Base-by-base conservation (phyloP, 2,888 invertebrate genomes). In the Eupithecia subfuscata region DNA sequence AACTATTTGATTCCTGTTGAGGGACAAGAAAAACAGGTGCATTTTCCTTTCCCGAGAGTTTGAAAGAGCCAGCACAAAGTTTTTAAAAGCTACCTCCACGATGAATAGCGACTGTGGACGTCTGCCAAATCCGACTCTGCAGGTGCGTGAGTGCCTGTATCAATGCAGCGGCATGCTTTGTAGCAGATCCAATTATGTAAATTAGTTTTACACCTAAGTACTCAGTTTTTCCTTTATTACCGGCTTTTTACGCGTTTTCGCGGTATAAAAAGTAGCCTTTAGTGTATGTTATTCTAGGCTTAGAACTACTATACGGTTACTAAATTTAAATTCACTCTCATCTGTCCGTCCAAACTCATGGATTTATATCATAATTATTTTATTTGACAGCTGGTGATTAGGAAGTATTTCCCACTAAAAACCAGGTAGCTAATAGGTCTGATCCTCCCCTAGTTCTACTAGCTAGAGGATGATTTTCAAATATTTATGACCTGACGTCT, bases 111-210 rank as follows among this genome's bases (percentile, higher is more conserved):
- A n/a, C 1, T 11, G 30, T 67, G 65, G 65, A 34, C 40, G n/a
- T 37, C 40, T 67, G 65, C 65, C 65, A 67, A 67, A 37, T 22
- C 25, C 12, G n/a, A n/a, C 64, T 18, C 65, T 67, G 65, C 65
- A 40, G 65, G n/a, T 67, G 65, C 18, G 65, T 37, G 37, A 37
- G 18, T 40, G 22, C 37, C 34, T 30, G 64, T 64, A 64, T 67
- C 9, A 67, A 67, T 67, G 65, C 65, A 37, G 22, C 11, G 22
- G 11, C 65, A 34, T 34, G 64, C 40, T 67, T 67, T 67, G 6
- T 12, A n/a, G n/a, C n/a, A 9, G 37, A 67, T n/a, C 22, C 18
- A 65, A 65, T n/a, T 18, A 64, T 7, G 5, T 60, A 60, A 63
- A 63, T 63, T 63, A 9, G 63, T 63, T 63, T 63, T 18, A 63